A percentile compares a stretch with the other conserved stretches of the same genome.
These are phyloP conservation scores for Auanema freiburgensis DNA, from an alignment of 2,888 invertebrate species.

Conservation along the genomic window DNA sequence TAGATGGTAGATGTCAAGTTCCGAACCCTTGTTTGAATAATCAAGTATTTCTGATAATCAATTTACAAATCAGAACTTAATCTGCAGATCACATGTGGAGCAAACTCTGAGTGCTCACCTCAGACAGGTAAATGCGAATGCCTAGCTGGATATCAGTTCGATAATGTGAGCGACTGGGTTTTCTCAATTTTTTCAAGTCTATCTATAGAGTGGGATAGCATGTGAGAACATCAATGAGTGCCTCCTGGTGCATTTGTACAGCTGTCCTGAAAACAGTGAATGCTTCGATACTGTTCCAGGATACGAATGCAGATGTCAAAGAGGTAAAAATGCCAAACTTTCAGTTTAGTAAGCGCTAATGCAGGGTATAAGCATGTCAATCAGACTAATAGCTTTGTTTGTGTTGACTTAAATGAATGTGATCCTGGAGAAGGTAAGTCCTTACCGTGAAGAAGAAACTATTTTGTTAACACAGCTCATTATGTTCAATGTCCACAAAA, in stretches of 20 bases:
- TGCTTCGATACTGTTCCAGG: not conserved
- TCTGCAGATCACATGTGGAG: not conserved
- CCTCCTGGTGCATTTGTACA: not conserved
- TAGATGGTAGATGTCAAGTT: not conserved
- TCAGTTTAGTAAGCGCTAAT: no score
- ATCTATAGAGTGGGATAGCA: not conserved
- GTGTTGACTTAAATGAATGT: conserved; percentile 5
- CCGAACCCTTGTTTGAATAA: not conserved
- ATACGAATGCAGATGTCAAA: not conserved
- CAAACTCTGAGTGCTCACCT: conserved; percentile 7
- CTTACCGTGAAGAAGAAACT: no score
- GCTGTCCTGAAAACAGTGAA: not conserved
- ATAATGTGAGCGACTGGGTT: not conserved
- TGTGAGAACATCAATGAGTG: conserved; percentile 5
- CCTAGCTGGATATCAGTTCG: not conserved
- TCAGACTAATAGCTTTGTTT: not conserved
- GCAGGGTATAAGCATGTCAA: not conserved
- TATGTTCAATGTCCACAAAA: no score
- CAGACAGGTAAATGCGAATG: conserved; percentile 5
- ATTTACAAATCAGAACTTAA: no score
- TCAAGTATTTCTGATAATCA: not conserved
- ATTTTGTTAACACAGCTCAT: no score
- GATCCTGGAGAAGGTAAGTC: not conserved
- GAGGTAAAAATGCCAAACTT: not conserved
- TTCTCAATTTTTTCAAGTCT: not conserved